Percentiles rank a stretch among this genome's conserved stretches.
phyloP scores from a whole-genome alignment of 2,888 invertebrate species.

The Yponomeuta plumbellus region DNA sequence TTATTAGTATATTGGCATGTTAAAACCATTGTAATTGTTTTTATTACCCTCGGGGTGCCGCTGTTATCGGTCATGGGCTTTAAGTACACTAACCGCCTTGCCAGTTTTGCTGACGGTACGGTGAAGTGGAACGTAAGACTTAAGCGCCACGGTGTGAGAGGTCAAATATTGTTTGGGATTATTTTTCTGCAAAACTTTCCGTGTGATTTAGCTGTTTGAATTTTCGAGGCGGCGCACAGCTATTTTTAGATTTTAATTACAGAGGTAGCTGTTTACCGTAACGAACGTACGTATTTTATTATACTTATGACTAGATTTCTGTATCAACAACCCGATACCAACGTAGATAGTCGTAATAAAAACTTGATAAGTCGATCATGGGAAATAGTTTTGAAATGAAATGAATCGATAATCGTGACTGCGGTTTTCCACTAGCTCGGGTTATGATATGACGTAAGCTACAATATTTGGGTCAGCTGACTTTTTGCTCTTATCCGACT shows the following conservation, averaged over 20 bases:
- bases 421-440: background rate
- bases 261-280: too few relatives aligned
- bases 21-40: constrained; percentile 44
- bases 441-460: background rate
- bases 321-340: background rate
- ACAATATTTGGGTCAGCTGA: background rate
- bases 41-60: constrained; percentile 13
- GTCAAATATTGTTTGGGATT: background rate
- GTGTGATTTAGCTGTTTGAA: too few relatives aligned
- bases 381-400: background rate
- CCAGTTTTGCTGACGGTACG: background rate
- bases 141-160: background rate
- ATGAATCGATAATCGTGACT: background rate
- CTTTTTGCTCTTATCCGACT: background rate
- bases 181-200: too few relatives aligned
- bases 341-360: background rate
- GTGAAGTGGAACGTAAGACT: background rate
- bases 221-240: too few relatives aligned
- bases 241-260: too few relatives aligned
- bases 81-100: background rate
- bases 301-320: background rate
- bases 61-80: constrained; percentile 4
- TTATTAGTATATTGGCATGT: constrained; percentile 43
- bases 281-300: background rate
- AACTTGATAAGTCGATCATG: background rate